phyloP scores from a whole-genome alignment of 2,888 invertebrate genomes.

The Neoascia interrupta region DNA sequence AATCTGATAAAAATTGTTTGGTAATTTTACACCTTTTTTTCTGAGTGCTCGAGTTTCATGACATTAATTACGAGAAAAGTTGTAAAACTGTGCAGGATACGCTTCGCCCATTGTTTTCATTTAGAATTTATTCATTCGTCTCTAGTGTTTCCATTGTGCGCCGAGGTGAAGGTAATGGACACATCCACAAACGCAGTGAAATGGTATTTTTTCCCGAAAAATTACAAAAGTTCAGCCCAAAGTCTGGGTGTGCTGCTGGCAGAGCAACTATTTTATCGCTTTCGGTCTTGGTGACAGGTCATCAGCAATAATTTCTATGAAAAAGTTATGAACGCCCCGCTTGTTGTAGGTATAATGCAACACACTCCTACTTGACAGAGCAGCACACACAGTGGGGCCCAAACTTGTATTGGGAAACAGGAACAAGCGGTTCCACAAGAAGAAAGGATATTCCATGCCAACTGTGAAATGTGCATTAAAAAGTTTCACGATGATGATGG shows the following conservation, averaged over 20 bases:
- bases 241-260: background rate
- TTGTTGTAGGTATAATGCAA: conserved; percentile 23
- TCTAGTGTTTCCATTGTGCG: conserved; percentile 3
- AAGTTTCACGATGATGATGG: conserved; percentile 19
- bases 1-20: conserved; percentile 31
- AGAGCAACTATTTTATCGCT: conserved; percentile 48
- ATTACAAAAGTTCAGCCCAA: conserved; percentile 41
- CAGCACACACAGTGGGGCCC: background rate
- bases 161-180: conserved; percentile 5
- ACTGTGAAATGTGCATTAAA: conserved; percentile 56
- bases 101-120: conserved; percentile 16
- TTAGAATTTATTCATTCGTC: conserved; percentile 8
- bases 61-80: conserved; percentile 45
- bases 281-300: conserved; percentile 38
- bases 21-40: conserved; percentile 36
- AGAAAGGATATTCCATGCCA: no score
- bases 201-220: conserved; percentile 21
- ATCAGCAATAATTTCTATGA: conserved; percentile 40
- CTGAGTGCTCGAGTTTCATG: conserved; percentile 17
- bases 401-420: background rate
- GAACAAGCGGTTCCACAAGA: background rate
- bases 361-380: background rate
- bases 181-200: conserved; percentile 31
- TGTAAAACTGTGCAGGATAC: background rate
- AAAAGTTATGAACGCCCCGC: conserved; percentile 59